Evolutionary conservation across 2,113 vertebrate genomes (phyloP).

Genomic region (Gracilinanus agilis): DNA sequence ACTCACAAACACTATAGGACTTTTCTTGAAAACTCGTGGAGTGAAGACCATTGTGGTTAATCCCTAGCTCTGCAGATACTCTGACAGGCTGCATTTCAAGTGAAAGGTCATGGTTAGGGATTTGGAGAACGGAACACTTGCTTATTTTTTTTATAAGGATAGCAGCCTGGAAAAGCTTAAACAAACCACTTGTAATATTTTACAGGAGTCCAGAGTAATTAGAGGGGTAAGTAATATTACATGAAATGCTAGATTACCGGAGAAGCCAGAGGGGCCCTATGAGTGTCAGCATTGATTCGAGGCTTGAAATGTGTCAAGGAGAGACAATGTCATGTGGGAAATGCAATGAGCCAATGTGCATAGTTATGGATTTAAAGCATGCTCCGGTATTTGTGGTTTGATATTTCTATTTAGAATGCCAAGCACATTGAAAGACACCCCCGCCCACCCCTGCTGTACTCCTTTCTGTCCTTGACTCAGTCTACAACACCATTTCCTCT

Average conservation of each 20-base stretch:
- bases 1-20: too few relatives aligned
- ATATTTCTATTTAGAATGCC: slow-evolving; percentile 67
- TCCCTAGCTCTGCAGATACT: not conserved
- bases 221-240: not conserved
- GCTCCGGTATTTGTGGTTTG: slow-evolving; percentile 33
- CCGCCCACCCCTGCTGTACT: not conserved
- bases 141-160: not conserved
- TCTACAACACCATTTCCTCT: fast-evolving
- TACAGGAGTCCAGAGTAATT: slow-evolving; percentile 13
- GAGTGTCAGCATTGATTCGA: slow-evolving; percentile 46
- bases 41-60: fast-evolving
- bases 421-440: not conserved
- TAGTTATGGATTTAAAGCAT: slow-evolving; percentile 40
- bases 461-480: not conserved
- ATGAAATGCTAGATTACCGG: not conserved
- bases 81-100: not conserved
- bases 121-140: not conserved
- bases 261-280: not conserved
- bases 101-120: not conserved
- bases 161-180: not conserved
- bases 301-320: slow-evolving; percentile 51
- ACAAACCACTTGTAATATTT: not conserved
- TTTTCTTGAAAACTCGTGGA: not conserved
- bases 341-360: not conserved
- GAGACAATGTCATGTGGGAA: slow-evolving; percentile 33